Conservation (phyloP, 2,797 vertebrate genomes). For the Astyanax mexicanus region DNA sequence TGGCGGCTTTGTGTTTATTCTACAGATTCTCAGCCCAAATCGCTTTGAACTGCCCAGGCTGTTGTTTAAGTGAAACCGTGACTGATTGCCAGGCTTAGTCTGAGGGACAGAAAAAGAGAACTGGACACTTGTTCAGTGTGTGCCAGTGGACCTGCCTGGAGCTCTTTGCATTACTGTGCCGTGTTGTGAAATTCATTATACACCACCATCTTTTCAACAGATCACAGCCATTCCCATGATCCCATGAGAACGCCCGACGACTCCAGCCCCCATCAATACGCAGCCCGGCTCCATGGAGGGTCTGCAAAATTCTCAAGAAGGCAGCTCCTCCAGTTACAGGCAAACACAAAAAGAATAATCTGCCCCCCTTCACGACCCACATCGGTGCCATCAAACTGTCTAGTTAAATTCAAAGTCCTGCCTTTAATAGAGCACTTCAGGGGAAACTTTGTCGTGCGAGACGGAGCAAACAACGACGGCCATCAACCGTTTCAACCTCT, state of each 20-base stretch:
- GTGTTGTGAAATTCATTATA: constrained; percentile 50
- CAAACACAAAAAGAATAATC: constrained; percentile 40
- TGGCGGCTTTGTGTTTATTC: neutral
- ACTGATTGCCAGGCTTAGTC: constrained; percentile 37
- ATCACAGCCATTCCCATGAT: constrained; percentile 36
- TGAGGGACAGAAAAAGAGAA: constrained; percentile 14
- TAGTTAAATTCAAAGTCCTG: constrained; percentile 39
- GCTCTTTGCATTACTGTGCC: constrained; percentile 22
- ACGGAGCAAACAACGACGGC: constrained; percentile 16
- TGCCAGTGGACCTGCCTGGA: constrained; percentile 37
- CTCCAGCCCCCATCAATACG: constrained; percentile 23
- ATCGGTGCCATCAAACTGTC: constrained; percentile 37
- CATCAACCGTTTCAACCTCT: constrained; percentile 36
- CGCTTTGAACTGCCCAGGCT: constrained; percentile 26
- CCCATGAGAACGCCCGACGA: constrained; percentile 44
- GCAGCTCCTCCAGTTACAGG: constrained; percentile 22
- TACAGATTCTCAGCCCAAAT: neutral
- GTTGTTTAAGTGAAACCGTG: constrained; percentile 29
- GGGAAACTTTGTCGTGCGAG: constrained; percentile 27
- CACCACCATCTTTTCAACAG: constrained; percentile 44
- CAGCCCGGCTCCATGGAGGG: constrained; percentile 24
- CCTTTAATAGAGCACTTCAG: constrained; percentile 10
- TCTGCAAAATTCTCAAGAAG: constrained; percentile 5
- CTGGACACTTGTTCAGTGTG: constrained; percentile 20
- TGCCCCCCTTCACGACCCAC: constrained; percentile 21